Conservation (phyloP, 2,888 invertebrate genomes). For the Diarsia mendica region DNA sequence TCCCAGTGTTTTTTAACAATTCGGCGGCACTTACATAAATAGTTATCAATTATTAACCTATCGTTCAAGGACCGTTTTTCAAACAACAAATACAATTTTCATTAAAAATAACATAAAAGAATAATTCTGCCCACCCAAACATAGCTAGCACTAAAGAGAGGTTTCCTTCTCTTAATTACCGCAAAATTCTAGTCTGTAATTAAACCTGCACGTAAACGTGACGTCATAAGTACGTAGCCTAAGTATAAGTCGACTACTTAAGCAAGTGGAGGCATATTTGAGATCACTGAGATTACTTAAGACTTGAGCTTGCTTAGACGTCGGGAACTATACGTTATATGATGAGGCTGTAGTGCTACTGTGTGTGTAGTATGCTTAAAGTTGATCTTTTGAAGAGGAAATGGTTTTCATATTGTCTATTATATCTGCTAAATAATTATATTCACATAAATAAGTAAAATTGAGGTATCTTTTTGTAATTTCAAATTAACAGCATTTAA, state of each 20-base stretch:
- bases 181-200: slow-evolving; percentile 33
- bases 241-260: slow-evolving; percentile 52
- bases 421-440: background rate
- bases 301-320: slow-evolving; percentile 23
- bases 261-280: slow-evolving; percentile 57
- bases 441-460: no score
- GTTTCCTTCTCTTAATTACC: slow-evolving; percentile 5
- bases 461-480: no score
- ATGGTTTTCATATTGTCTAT: background rate
- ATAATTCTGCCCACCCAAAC: background rate
- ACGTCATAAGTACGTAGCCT: slow-evolving; percentile 23
- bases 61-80: background rate
- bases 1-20: no score
- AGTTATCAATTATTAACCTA: background rate
- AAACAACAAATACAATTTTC: background rate
- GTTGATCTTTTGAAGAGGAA: slow-evolving; percentile 13
- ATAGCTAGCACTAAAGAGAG: background rate
- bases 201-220: slow-evolving; percentile 37
- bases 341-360: slow-evolving; percentile 12
- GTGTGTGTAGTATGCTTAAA: background rate
- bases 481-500: no score
- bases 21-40: no score
- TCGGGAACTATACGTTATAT: slow-evolving; percentile 23
- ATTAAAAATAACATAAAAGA: background rate
- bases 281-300: slow-evolving; percentile 56